A percentile compares a stretch with the other conserved stretches of the same genome.
Evolutionary conservation across 53 echinoderm and acorn worm genomes (phyloP).

Genomic region (Echinometra lucunter): DNA sequence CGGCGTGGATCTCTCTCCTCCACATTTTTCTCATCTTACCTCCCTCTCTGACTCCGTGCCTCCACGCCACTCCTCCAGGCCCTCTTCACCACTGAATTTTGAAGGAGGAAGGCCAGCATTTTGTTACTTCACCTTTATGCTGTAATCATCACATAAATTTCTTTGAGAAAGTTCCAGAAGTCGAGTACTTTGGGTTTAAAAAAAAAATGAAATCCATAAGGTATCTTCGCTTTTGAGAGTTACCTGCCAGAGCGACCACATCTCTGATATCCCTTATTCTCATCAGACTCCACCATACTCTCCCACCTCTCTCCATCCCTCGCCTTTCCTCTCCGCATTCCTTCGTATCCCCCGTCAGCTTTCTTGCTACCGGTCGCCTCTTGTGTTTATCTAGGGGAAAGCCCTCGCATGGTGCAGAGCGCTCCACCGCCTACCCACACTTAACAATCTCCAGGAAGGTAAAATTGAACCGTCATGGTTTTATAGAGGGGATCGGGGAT

Average conservation of each 20-base stretch:
- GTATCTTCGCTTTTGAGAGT: background rate
- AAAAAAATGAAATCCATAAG: background rate
- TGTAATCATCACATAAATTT: background rate
- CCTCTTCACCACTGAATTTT: too few relatives aligned
- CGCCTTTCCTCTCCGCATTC: slow-evolving; percentile 25
- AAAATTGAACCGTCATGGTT: slow-evolving; percentile 3
- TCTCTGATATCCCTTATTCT: background rate
- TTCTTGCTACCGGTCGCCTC: slow-evolving; percentile 38
- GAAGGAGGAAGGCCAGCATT: too few relatives aligned
- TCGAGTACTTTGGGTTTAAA: background rate
- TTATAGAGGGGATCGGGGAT: background rate
- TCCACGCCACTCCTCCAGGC: too few relatives aligned
- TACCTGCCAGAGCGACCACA: background rate
- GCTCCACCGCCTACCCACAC: slow-evolving; percentile 30
- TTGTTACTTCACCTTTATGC: background rate
- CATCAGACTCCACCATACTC: background rate
- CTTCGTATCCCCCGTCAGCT: slow-evolving; percentile 24
- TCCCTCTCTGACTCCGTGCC: background rate
- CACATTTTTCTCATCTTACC: background rate
- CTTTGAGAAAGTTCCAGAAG: background rate
- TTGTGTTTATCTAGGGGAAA: slow-evolving; percentile 8
- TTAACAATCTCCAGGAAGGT: slow-evolving; percentile 13
- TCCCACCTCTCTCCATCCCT: too few relatives aligned
- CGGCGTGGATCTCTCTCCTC: background rate
- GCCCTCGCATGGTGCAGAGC: background rate